Percentiles rank a stretch among this genome's conserved stretches.
These are phyloP conservation scores for Hippopotamus amphibius DNA, from an alignment of 2,113 vertebrate species.

Conservation along the genomic window DNA sequence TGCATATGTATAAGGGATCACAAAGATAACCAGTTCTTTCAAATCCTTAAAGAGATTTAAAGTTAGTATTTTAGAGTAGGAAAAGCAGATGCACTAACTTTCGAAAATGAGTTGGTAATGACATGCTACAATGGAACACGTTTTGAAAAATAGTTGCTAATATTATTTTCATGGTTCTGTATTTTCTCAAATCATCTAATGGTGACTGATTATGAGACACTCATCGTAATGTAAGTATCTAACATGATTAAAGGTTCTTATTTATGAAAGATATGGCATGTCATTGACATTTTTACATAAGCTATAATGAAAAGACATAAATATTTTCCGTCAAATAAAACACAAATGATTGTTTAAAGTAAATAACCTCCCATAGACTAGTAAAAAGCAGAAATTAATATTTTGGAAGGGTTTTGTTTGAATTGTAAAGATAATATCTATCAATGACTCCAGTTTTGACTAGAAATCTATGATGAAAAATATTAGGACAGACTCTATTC, in stretches of 20 bases:
- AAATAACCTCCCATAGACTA: not conserved
- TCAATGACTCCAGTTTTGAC: not conserved
- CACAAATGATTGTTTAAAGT: not conserved
- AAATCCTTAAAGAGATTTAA: not conserved
- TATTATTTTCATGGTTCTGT: not conserved
- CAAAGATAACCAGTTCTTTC: not conserved
- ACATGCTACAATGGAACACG: not conserved
- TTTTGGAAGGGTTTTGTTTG: not conserved
- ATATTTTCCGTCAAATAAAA: not conserved
- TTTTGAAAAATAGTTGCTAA: not conserved
- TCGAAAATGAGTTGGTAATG: constrained; percentile 4
- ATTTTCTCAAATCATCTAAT: constrained; percentile 1
- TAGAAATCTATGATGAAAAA: not conserved
- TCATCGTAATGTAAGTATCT: not conserved
- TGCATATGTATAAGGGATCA: not conserved
- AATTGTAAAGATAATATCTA: not conserved
- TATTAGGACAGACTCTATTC: not conserved
- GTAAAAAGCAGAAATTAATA: not conserved
- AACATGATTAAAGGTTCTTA: not conserved
- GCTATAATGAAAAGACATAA: not conserved
- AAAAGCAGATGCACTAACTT: not conserved
- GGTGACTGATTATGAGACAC: not conserved
- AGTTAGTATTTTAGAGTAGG: not conserved
- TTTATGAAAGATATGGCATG: not conserved
- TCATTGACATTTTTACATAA: not conserved